A percentile compares a stretch with the other conserved stretches of the same genome.
These are phyloP conservation scores for Limnephilus marmoratus DNA, from an alignment of 2,888 invertebrate genomes.

Conservation along the genomic window DNA sequence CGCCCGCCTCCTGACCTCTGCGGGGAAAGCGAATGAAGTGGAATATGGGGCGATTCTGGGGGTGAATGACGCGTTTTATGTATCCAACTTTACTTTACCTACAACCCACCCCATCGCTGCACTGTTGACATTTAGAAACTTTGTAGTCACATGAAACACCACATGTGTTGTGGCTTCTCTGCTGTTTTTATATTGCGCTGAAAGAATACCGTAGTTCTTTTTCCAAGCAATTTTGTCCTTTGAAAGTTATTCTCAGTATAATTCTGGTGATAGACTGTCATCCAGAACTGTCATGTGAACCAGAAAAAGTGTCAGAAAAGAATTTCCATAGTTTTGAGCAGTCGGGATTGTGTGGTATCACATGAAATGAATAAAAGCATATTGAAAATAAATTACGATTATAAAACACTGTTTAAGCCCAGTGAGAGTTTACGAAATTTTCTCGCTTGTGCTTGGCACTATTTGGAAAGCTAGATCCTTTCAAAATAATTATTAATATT, in stretches of 20 bases:
- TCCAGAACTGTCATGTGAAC: neutral
- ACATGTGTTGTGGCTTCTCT: neutral
- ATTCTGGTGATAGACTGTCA: neutral
- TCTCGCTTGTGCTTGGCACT: too few relatives aligned
- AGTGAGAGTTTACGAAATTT: too few relatives aligned
- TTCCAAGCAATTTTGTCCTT: neutral
- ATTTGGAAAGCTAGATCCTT: too few relatives aligned
- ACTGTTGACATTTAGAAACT: slow-evolving; percentile 12
- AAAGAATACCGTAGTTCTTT: neutral
- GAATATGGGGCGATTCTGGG: slow-evolving; percentile 25
- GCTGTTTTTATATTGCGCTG: neutral
- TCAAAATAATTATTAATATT: too few relatives aligned
- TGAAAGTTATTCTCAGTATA: neutral
- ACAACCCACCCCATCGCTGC: neutral
- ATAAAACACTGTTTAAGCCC: too few relatives aligned
- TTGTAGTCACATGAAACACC: neutral
- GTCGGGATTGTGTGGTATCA: neutral
- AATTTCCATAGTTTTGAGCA: neutral
- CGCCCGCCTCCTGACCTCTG: neutral
- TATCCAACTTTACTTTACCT: neutral
- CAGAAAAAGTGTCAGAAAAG: too few relatives aligned
- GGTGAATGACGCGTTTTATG: slow-evolving; percentile 2
- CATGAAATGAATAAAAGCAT: neutral
- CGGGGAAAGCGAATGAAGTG: slow-evolving; percentile 10
- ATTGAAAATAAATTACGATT: neutral